Evolutionary conservation across 1,140 invertebrate species (phyloP), one percentile per base, ranked within the genome.

Genomic region (Euura saliciscinereae): DNA sequence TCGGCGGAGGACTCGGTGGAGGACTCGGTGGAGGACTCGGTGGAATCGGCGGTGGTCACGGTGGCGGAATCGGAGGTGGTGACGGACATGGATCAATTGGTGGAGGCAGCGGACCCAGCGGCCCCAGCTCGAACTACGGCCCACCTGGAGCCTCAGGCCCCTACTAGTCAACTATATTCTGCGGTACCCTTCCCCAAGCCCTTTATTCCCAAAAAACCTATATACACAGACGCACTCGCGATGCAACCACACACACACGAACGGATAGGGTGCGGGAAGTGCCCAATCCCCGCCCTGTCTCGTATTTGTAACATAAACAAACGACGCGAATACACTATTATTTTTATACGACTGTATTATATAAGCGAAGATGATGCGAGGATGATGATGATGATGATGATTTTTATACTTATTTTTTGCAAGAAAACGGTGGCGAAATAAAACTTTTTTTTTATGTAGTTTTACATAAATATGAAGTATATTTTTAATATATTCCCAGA

Each of bases 71-170:
- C 70, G 80, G 85, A 71, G 86, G 87, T 72, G 82, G 83, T 45
- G 66, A 68, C 69, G 79, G 81, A 70, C 10, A 59, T 70, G 67
- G 69, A 43, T 71, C 64, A 28, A 59, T 67, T 65, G 69, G 69
- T 59, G 73, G 72, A 44, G 73, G 77, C 59, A 80, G 76, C 67
- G 83, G 83, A 59, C 81, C 83, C 7, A 82, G 84, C 72, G 87
- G 85, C 76, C 90, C 90, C 68, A 91, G 90, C 80, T 85, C 88
- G 74, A 91, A 85, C 83, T 93, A 93, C 85, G 91, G 91, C 74
- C 86, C 91, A 45, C 92, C 91, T 69, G 90, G 91, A 73, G 80
- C 73, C 75, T 88, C 85, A 71, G 86, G 86, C 71, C 86, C 86
- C 72, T 88, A 87, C 86, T 87, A 87, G 86, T 87, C 86, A 87